A percentile compares a stretch with the other conserved stretches of the same genome.
Conservation (phyloP, 2,888 invertebrate genomes). For the Andrena flavipes region DNA sequence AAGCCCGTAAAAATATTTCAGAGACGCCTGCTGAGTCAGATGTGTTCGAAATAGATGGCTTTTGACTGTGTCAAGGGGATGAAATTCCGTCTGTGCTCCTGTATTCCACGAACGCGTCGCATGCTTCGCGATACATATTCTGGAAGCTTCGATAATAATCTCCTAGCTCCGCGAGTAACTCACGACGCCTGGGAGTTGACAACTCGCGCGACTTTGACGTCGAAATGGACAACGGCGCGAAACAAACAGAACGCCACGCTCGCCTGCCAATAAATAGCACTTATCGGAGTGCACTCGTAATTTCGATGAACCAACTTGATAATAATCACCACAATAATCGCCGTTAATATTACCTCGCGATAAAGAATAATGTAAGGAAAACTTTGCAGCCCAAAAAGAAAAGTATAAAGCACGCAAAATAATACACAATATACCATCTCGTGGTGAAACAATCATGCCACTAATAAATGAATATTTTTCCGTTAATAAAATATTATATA, state of each 20-base stretch:
- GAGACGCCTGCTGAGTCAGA: slow-evolving; percentile 63
- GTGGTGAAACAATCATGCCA: too few relatives aligned
- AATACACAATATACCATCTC: too few relatives aligned
- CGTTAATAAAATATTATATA: too few relatives aligned
- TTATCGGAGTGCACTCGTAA: too few relatives aligned
- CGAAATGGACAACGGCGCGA: background rate
- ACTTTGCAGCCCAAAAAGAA: too few relatives aligned
- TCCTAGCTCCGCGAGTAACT: background rate
- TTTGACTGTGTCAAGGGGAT: slow-evolving; percentile 23
- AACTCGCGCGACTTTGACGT: background rate
- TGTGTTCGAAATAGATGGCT: slow-evolving; percentile 62
- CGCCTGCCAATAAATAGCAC: too few relatives aligned
- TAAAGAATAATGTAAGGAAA: too few relatives aligned
- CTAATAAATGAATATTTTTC: too few relatives aligned
- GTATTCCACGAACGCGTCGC: background rate
- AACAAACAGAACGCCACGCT: background rate
- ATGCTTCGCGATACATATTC: background rate
- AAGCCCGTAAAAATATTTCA: slow-evolving; percentile 63
- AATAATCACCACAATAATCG: too few relatives aligned
- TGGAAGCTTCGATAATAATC: background rate
- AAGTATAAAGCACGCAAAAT: too few relatives aligned
- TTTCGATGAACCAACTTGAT: too few relatives aligned
- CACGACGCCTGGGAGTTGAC: background rate
- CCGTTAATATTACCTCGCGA: too few relatives aligned
- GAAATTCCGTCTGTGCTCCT: background rate